Conservation (phyloP, 2,797 vertebrate genomes). For the Sardinella longiceps region DNA sequence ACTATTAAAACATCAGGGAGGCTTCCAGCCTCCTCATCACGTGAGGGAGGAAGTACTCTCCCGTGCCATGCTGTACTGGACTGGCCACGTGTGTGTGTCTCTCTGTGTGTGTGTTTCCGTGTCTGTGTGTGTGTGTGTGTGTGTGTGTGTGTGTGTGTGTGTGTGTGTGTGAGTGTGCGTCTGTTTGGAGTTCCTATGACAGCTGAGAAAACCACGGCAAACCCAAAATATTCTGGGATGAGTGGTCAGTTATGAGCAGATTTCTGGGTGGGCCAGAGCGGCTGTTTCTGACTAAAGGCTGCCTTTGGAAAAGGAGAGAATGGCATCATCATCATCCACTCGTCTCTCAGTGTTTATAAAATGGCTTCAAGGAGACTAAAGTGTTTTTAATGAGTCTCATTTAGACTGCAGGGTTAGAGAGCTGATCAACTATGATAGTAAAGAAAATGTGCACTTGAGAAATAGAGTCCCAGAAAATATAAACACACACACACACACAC, state of each 20-base stretch:
- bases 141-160: too few relatives aligned
- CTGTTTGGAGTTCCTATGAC: neutral
- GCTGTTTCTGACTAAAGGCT: neutral
- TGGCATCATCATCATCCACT: slow-evolving; percentile 24
- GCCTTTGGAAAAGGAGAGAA: neutral
- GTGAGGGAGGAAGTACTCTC: neutral
- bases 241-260: neutral
- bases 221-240: neutral
- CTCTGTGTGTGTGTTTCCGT: neutral
- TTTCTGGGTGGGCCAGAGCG: neutral
- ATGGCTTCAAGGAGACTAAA: neutral
- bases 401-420: neutral
- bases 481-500: neutral
- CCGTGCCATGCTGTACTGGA: neutral
- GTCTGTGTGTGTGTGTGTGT: neutral
- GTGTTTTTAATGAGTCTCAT: neutral
- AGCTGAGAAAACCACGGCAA: slow-evolving; percentile 6
- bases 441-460: neutral
- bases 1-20: slow-evolving; percentile 22
- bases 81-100: neutral
- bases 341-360: neutral
- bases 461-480: neutral
- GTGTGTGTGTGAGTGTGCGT: neutral
- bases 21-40: neutral
- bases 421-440: neutral